Evolutionary conservation across 2,888 invertebrate species (phyloP).

Genomic region (Mesoligia furuncula): DNA sequence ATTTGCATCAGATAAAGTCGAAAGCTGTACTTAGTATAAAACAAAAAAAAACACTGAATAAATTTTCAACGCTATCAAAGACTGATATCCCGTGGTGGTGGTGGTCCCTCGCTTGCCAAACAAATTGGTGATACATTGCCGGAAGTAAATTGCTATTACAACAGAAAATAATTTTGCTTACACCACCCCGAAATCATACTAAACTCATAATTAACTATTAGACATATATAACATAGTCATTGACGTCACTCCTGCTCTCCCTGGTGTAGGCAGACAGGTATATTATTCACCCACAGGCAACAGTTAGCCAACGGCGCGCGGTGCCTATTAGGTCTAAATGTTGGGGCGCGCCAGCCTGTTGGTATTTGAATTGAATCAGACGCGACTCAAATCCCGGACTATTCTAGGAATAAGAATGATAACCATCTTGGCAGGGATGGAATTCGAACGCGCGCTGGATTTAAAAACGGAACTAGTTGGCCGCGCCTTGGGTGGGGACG

Average conservation of each 20-base stretch:
- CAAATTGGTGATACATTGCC: background rate
- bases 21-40: background rate
- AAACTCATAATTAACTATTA: background rate
- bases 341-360: background rate
- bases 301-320: background rate
- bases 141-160: background rate
- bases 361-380: constrained; percentile 12
- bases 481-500: too few relatives aligned
- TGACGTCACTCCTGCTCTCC: background rate
- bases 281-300: background rate
- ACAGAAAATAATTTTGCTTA: background rate
- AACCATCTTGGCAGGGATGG: constrained; percentile 1
- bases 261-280: background rate
- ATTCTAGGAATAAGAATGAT: constrained; percentile 24
- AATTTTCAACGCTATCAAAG: background rate
- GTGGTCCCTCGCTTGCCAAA: background rate
- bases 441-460: constrained; percentile 8
- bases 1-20: background rate
- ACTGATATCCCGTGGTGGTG: too few relatives aligned
- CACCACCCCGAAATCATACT: background rate
- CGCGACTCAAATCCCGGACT: constrained; percentile 20
- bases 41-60: background rate
- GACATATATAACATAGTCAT: constrained; percentile 2
- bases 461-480: background rate
- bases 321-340: background rate